Evolutionary conservation across 2,113 vertebrate genomes (phyloP).

Genomic region (Vimba vimba): DNA sequence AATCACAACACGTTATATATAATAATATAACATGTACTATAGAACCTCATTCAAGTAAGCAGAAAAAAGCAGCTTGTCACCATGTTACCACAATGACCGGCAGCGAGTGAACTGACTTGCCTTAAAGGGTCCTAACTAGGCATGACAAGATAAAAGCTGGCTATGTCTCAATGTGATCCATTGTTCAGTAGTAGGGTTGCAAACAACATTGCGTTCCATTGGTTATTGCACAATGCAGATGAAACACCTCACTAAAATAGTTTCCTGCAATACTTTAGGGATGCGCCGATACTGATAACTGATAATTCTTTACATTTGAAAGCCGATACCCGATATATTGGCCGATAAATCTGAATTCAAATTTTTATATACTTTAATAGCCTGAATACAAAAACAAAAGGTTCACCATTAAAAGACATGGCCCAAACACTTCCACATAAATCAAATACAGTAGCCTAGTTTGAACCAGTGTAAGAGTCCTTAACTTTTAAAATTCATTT

Average conservation of each 20-base stretch:
- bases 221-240: not conserved
- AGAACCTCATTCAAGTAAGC: not conserved
- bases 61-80: not conserved
- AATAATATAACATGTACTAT: not conserved
- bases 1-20: too few relatives aligned
- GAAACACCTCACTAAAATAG: not conserved
- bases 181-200: not conserved
- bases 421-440: too few relatives aligned
- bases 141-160: constrained; percentile 21
- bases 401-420: too few relatives aligned
- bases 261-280: not conserved
- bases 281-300: too few relatives aligned
- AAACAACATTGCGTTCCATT: not conserved
- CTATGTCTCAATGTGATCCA: constrained; percentile 2
- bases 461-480: too few relatives aligned
- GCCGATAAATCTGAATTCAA: too few relatives aligned
- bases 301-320: too few relatives aligned
- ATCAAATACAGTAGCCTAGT: too few relatives aligned
- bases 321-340: too few relatives aligned
- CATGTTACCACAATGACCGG: constrained; percentile 4
- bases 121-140: constrained; percentile 21
- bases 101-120: not conserved
- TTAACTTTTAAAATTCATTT: too few relatives aligned
- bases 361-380: too few relatives aligned
- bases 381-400: too few relatives aligned